phyloP scores from a whole-genome alignment of 1,140 invertebrate genomes.

The Limonius californicus region DNA sequence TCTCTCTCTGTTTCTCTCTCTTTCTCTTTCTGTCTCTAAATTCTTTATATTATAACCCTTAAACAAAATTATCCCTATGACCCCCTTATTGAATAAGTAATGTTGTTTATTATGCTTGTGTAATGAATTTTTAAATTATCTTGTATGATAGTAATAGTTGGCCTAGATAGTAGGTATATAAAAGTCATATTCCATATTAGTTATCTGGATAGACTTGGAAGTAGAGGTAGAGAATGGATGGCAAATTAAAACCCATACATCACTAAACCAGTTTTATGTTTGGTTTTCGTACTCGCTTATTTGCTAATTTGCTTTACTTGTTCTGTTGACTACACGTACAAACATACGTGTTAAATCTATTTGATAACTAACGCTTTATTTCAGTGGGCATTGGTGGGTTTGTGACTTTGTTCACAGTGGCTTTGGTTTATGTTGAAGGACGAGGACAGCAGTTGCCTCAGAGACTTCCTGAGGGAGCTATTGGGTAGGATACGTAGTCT shows the following conservation, averaged over 20 bases:
- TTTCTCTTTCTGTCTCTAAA: slow-evolving; percentile 23
- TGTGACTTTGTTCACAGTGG: slow-evolving; percentile 44
- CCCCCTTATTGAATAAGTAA: no score
- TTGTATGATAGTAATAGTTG: neutral
- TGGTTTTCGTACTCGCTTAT: slow-evolving; percentile 29
- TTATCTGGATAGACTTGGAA: neutral
- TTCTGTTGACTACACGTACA: slow-evolving; percentile 29
- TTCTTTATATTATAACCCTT: slow-evolving; percentile 1
- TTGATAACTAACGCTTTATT: slow-evolving; percentile 32
- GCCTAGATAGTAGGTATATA: neutral
- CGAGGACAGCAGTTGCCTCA: slow-evolving; percentile 63
- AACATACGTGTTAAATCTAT: slow-evolving; percentile 17
- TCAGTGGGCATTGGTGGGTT: slow-evolving; percentile 42
- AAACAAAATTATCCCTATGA: neutral
- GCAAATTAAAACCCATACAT: slow-evolving; percentile 23
- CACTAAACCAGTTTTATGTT: slow-evolving; percentile 27
- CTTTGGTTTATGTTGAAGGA: slow-evolving; percentile 46
- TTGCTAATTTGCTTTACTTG: slow-evolving; percentile 38
- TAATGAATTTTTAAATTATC: neutral
- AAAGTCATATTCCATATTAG: neutral
- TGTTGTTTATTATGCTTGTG: slow-evolving; percentile 11
- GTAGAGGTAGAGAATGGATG: slow-evolving; percentile 14
- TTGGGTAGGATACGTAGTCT: slow-evolving; percentile 51
- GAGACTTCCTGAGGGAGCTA: slow-evolving; percentile 44
- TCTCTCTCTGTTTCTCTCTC: slow-evolving; percentile 19